A percentile compares a stretch with the other conserved stretches of the same genome.
These are phyloP conservation scores for Riptortus pedestris DNA, from an alignment of 1,140 invertebrate species.

Conservation along the genomic window DNA sequence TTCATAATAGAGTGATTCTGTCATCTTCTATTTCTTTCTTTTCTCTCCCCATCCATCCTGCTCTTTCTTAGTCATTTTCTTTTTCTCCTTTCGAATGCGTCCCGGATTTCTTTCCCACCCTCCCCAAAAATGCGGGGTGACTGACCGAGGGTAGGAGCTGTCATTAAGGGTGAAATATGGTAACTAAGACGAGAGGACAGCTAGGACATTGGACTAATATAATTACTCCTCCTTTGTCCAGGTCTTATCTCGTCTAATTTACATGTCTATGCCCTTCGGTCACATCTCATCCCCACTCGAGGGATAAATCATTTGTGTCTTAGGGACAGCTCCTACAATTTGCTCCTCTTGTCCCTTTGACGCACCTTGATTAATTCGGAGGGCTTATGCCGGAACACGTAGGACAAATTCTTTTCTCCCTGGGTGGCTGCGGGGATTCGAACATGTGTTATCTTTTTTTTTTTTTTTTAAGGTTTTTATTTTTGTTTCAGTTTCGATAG, in stretches of 20 bases:
- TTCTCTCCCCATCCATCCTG: neutral
- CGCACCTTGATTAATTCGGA: conserved; percentile 2
- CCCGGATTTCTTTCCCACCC: neutral
- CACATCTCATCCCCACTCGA: neutral
- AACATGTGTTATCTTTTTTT: too few relatives aligned
- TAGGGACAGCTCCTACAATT: neutral
- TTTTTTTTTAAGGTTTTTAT: too few relatives aligned
- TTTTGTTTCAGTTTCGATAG: too few relatives aligned
- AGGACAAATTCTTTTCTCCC: conserved; percentile 12
- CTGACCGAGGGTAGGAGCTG: neutral
- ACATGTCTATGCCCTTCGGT: neutral
- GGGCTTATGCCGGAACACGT: neutral
- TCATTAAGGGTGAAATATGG: conserved; percentile 15
- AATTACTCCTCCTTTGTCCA: conserved; percentile 17
- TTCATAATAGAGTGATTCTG: neutral
- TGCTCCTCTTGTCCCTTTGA: conserved; percentile 11
- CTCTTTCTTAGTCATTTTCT: neutral
- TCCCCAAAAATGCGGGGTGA: conserved; percentile 9
- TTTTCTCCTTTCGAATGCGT: neutral
- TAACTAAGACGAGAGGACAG: conserved; percentile 8
- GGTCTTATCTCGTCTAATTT: conserved; percentile 6
- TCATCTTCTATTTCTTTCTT: neutral
- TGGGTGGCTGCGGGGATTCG: conserved; percentile 2
- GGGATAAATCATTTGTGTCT: neutral
- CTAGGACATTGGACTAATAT: neutral